These are phyloP conservation scores for Phenganax stokvisi DNA, from an alignment of 92 coral and sea anemone genomes.

Conservation along the genomic window DNA sequence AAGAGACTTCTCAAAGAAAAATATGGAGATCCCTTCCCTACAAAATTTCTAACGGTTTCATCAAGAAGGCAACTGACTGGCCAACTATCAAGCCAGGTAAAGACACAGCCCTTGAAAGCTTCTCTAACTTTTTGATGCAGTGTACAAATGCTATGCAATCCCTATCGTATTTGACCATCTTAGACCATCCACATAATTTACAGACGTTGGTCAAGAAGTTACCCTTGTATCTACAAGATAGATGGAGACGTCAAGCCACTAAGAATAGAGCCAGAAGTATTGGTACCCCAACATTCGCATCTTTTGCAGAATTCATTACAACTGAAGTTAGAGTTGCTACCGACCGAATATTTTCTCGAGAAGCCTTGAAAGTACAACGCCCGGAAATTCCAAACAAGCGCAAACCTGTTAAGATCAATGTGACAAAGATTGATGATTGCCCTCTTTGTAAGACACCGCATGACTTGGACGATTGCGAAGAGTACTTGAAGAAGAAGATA, in stretches of 20 bases:
- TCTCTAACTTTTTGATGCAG: slow-evolving; percentile 48
- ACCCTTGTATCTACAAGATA: slow-evolving; percentile 44
- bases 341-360: slow-evolving; percentile 51
- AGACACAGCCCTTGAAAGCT: slow-evolving; percentile 22
- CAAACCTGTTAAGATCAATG: slow-evolving; percentile 1
- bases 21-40: slow-evolving; percentile 37
- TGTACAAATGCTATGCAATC: slow-evolving; percentile 49
- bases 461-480: slow-evolving; percentile 40
- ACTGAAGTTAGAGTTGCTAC: slow-evolving; percentile 49
- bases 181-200: slow-evolving; percentile 53
- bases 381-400: slow-evolving; percentile 15
- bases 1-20: not conserved
- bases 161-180: slow-evolving; percentile 40
- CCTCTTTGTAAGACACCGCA: slow-evolving; percentile 20
- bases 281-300: slow-evolving; percentile 33
- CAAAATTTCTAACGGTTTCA: slow-evolving; percentile 47
- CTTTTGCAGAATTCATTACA: slow-evolving; percentile 39
- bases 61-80: slow-evolving; percentile 43
- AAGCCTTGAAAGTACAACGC: slow-evolving; percentile 31
- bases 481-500: slow-evolving; percentile 13
- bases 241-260: slow-evolving; percentile 42
- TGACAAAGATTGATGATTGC: slow-evolving; percentile 21
- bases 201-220: slow-evolving; percentile 49
- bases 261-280: slow-evolving; percentile 1
- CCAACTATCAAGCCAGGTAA: slow-evolving; percentile 38